phyloP scores from a whole-genome alignment of 2,113 vertebrate species.

The Epinephelus cyanopodus region DNA sequence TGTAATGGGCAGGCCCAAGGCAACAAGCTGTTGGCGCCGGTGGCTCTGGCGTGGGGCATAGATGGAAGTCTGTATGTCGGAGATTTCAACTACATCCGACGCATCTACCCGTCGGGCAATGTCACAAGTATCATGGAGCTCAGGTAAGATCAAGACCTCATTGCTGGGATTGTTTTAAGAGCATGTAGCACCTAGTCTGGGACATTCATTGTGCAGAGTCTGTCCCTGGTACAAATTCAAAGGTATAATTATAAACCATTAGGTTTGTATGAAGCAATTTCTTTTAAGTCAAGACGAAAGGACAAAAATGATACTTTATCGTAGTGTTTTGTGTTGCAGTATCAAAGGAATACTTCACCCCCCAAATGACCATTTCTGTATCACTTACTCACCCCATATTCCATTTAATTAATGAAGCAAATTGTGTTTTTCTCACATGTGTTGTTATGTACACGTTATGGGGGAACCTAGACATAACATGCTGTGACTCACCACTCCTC shows the following conservation, averaged over 20 bases:
- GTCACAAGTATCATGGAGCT: constrained; percentile 98
- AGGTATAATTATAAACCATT: background rate
- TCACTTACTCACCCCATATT: too few species aligned
- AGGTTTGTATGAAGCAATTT: background rate
- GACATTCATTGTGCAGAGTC: background rate
- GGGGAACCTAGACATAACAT: too few species aligned
- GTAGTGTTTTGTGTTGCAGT: background rate
- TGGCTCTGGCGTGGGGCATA: constrained; percentile 94
- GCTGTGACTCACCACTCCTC: too few species aligned
- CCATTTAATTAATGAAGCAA: too few species aligned
- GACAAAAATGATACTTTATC: background rate
- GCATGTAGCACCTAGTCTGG: background rate
- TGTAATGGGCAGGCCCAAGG: constrained; percentile 98
- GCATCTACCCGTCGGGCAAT: constrained; percentile 96
- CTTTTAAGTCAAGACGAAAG: background rate
- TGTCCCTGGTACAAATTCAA: constrained; percentile 1
- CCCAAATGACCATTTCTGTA: too few species aligned
- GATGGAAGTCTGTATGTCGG: constrained; percentile 97
- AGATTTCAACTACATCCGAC: constrained; percentile 98
- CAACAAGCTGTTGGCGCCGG: constrained; percentile 97
- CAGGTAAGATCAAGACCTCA: constrained; percentile 83
- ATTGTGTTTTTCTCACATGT: too few species aligned
- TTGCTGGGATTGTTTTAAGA: background rate
- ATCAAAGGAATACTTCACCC: background rate
- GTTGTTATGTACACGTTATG: too few species aligned